Evolutionary conservation across 2,113 vertebrate genomes (phyloP).

Genomic region (Dicrurus megarhynchus): DNA sequence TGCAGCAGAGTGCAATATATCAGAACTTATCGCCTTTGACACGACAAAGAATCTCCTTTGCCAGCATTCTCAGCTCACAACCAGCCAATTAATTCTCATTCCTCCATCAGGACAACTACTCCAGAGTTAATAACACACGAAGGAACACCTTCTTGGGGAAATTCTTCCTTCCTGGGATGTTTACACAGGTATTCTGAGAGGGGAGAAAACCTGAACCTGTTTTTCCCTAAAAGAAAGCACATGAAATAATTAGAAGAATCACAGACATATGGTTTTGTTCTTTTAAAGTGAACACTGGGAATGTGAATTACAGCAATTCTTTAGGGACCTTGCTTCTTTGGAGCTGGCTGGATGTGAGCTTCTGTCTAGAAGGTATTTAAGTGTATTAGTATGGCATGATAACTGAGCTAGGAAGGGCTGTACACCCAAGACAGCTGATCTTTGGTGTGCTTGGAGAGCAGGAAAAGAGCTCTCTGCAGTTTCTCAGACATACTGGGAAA

Average conservation of each 20-base stretch:
- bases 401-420: not conserved
- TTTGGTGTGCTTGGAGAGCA: not conserved
- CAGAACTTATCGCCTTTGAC: not conserved
- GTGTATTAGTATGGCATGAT: accelerated
- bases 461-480: not conserved
- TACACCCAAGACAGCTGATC: not conserved
- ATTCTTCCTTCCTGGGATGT: not conserved
- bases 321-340: not conserved
- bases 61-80: conserved; percentile 15
- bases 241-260: not conserved
- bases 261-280: accelerated
- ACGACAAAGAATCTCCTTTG: conserved; percentile 23
- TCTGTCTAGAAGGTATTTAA: not conserved
- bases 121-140: not conserved
- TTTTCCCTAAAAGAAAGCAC: not conserved
- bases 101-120: not conserved
- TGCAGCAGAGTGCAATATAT: not conserved
- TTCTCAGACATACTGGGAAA: not conserved
- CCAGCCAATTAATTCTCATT: conserved; percentile 25
- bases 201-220: not conserved
- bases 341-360: not conserved
- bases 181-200: not conserved
- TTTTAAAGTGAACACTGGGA: not conserved
- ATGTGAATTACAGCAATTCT: not conserved
- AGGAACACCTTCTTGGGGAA: not conserved